Evolutionary conservation across 2,797 vertebrate genomes (phyloP).

Genomic region (Dallia pectoralis): DNA sequence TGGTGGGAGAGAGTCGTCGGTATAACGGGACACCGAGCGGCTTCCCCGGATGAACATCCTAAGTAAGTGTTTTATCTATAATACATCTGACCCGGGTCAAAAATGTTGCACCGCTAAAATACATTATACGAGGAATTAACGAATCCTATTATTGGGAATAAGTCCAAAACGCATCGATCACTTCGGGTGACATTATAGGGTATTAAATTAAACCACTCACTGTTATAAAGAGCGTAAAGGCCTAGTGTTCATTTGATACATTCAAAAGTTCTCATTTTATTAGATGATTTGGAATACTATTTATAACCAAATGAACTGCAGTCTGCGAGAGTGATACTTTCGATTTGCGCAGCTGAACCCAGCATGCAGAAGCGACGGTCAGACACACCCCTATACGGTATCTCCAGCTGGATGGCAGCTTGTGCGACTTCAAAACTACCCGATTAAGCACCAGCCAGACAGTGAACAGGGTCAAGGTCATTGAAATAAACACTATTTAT

Average conservation of each 20-base stretch:
- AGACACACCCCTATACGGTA: constrained; percentile 63
- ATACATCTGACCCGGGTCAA: constrained; percentile 32
- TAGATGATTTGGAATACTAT: not conserved
- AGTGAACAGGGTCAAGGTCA: not conserved
- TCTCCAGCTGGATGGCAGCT: constrained; percentile 39
- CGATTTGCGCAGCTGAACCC: constrained; percentile 4
- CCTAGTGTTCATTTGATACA: not conserved
- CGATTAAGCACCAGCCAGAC: not conserved
- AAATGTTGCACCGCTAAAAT: constrained; percentile 20
- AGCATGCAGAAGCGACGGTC: constrained; percentile 20
- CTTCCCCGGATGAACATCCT: constrained; percentile 47
- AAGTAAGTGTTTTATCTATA: constrained; percentile 67
- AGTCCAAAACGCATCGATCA: constrained; percentile 23
- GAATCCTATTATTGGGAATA: constrained; percentile 20
- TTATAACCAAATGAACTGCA: not conserved
- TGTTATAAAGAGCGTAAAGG: not conserved
- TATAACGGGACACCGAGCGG: constrained; percentile 45
- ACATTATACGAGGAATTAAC: not conserved
- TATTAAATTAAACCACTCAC: not conserved
- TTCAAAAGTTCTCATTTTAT: not conserved
- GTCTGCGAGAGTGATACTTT: not conserved
- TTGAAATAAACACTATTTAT: not conserved
- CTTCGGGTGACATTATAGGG: not conserved
- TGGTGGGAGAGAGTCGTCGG: constrained; percentile 26
- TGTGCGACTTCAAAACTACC: constrained; percentile 38